These are phyloP conservation scores for Amphipyra tragopoginis DNA, from an alignment of 2,888 invertebrate genomes.

Conservation along the genomic window DNA sequence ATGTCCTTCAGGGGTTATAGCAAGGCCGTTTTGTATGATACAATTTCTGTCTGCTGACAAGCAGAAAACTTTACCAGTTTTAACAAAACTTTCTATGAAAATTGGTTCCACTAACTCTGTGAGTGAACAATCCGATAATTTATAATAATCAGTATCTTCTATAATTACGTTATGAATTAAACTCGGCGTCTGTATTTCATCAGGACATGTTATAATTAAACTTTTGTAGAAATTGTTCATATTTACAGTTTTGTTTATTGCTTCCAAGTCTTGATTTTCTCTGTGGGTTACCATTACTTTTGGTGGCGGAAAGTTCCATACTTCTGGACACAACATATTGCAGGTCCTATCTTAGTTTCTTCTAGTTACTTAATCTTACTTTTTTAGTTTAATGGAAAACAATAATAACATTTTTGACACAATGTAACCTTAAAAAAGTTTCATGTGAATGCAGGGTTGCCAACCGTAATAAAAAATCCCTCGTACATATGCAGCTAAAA, in stretches of 20 bases:
- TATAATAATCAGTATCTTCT: constrained; percentile 81
- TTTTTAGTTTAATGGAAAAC: background rate
- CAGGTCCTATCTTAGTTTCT: background rate
- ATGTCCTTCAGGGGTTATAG: constrained; percentile 79
- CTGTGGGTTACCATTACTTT: constrained; percentile 72
- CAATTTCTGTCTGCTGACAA: constrained; percentile 75
- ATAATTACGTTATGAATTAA: constrained; percentile 70
- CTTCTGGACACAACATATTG: constrained; percentile 81
- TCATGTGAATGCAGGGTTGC: too few relatives aligned
- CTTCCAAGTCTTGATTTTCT: constrained; percentile 64
- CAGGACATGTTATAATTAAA: constrained; percentile 79
- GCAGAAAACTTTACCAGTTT: constrained; percentile 76
- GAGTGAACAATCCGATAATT: constrained; percentile 70
- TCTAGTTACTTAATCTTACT: too few relatives aligned
- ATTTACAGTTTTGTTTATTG: constrained; percentile 64
- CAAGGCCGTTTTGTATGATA: constrained; percentile 77
- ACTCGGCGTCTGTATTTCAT: constrained; percentile 75
- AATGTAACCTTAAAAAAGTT: background rate
- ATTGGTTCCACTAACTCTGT: constrained; percentile 73
- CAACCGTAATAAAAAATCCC: too few relatives aligned
- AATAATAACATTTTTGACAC: constrained; percentile 7
- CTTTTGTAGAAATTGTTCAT: constrained; percentile 81
- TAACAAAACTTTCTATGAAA: constrained; percentile 81
- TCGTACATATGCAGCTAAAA: too few relatives aligned
- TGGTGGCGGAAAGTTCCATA: constrained; percentile 78